Base-by-base conservation (phyloP, 1,140 invertebrate species). In the Akabosia matsudoensis region DNA sequence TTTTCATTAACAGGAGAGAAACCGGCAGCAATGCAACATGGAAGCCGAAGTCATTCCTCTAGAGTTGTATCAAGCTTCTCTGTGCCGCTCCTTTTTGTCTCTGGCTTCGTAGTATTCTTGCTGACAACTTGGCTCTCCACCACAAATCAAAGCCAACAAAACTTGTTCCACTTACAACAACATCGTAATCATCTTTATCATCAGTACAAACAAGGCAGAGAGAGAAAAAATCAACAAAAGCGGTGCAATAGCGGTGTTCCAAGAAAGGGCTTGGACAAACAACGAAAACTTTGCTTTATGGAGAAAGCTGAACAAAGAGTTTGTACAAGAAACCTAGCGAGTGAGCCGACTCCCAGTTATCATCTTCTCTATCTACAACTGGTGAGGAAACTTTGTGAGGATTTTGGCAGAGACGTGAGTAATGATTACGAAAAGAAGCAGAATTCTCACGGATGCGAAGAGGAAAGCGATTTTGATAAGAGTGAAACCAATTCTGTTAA, bases 11-110 rank as follows among this genome's bases (percentile, higher is more conserved):
- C 79, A 81, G 82, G 82, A 14, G 87, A 88, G 82, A 88, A 88
- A 82, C 87, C 87, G 2, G 87, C 87, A 0, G 87, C 87, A 1
- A 88, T 88, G 87, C 87, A 88, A 74, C 87, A 87, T 81, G 87
- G 87, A 54, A 85, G 87, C 75, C 84, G 76, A 26, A 79, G 56
- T 74, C 45, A 73, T 45, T 71, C 70, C n/a, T 18, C 45, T n/a
- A 64, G 74, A 77, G 52, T 74, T 52, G 71, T 73, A 34, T 30
- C 61, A 31, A 33, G 24, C 37, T 75, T 52, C 26, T 73, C 75
- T 33, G 30, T 52, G 26, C 64, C 56, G 64, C 76, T 79, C 34
- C 72, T 79, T 45, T 74, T 77, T 74, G 73, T 79, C 73, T 56
- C 64, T 13, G 73, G 75, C 33, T 51, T 79, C 54, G 51, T 74